Evolutionary conservation across 2,888 invertebrate genomes (phyloP).

Genomic region (Stegophylla sp.): DNA sequence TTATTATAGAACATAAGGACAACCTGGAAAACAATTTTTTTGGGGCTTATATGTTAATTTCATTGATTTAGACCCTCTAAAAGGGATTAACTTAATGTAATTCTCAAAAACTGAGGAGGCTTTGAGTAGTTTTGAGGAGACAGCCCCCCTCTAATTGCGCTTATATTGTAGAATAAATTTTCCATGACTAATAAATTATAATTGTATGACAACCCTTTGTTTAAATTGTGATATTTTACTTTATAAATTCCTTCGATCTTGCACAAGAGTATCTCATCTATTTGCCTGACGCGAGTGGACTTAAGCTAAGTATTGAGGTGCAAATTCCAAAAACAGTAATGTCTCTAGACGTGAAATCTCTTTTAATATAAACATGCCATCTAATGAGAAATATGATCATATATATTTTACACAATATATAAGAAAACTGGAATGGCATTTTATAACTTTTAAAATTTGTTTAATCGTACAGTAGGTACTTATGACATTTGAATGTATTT

Average conservation of each 20-base stretch:
- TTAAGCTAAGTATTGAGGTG: conserved; percentile 93
- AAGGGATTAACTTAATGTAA: no score
- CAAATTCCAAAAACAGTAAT: conserved; percentile 90
- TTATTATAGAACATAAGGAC: no score
- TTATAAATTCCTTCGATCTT: conserved; percentile 88
- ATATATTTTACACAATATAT: no score
- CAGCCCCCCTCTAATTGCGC: no score
- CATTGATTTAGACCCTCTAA: no score
- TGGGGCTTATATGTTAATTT: no score
- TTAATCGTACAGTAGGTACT: background rate
- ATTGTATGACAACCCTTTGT: conserved; percentile 63
- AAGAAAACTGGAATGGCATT: no score
- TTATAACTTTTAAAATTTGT: no score
- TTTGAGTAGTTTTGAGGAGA: no score
- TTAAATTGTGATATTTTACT: conserved; percentile 72
- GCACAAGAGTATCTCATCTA: conserved; percentile 81
- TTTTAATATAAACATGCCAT: conserved; percentile 92
- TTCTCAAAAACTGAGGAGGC: no score
- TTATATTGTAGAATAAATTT: conserved; percentile 94
- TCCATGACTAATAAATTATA: conserved; percentile 88
- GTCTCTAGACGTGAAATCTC: conserved; percentile 93
- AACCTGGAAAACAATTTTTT: no score
- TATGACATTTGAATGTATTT: no score
- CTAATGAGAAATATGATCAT: conserved; percentile 68
- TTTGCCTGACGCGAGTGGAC: conserved; percentile 78